Conservation (phyloP, 2,113 vertebrate genomes). For the Protobothrops mucrosquamatus region DNA sequence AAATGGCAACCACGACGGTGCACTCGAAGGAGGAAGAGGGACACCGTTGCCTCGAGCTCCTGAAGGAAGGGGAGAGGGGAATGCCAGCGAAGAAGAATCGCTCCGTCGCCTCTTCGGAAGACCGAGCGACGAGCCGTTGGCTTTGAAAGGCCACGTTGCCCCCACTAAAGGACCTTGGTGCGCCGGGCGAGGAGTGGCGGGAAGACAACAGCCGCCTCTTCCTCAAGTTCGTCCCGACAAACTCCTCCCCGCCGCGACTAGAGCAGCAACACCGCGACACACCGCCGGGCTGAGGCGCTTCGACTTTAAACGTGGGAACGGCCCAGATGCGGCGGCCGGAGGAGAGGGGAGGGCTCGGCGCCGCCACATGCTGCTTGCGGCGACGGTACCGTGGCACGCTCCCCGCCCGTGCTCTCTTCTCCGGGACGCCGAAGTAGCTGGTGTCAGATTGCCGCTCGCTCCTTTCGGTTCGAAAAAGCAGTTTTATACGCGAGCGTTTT, state of each 20-base stretch:
- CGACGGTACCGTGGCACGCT: not conserved
- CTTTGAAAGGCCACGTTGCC: not conserved
- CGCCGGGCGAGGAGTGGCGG: constrained; percentile 61
- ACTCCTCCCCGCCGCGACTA: constrained; percentile 64
- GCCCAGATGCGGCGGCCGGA: constrained; percentile 53
- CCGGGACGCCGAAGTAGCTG: accelerated
- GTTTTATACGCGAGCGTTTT: constrained; percentile 29
- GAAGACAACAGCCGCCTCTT: constrained; percentile 35
- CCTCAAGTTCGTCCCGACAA: constrained; percentile 52
- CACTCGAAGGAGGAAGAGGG: not conserved
- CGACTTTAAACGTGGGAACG: constrained; percentile 56
- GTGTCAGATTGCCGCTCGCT: not conserved
- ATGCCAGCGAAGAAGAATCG: not conserved
- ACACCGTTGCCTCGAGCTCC: not conserved
- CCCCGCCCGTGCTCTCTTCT: not conserved
- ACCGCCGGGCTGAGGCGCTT: constrained; percentile 52
- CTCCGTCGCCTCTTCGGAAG: not conserved
- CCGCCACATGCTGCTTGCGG: not conserved
- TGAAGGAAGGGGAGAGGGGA: not conserved
- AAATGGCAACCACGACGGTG: not conserved
- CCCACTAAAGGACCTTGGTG: constrained; percentile 58
- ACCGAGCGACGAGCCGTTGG: not conserved
- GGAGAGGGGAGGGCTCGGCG: not conserved
- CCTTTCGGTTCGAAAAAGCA: not conserved
- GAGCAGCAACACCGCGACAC: constrained; percentile 65